These are phyloP conservation scores for Huso huso DNA, from an alignment of 2,797 vertebrate genomes.

Conservation along the genomic window DNA sequence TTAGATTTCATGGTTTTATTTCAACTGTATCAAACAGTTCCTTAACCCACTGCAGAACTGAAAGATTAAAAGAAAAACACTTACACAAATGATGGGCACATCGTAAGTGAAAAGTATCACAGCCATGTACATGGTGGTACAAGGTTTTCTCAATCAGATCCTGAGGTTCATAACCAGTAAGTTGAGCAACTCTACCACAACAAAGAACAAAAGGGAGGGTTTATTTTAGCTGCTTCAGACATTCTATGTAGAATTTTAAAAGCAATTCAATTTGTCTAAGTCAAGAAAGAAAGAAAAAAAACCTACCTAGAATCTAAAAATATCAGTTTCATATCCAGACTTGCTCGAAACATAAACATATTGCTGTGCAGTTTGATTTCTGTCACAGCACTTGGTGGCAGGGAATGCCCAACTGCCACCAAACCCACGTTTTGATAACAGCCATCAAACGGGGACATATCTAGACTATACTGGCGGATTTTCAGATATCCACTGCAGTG, in stretches of 20 bases:
- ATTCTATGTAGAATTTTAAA: not conserved
- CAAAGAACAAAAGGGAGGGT: conserved; percentile 9
- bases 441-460: conserved; percentile 96
- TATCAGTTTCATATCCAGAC: conserved; percentile 97
- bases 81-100: conserved; percentile 95
- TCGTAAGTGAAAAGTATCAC: conserved; percentile 91
- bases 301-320: conserved; percentile 92
- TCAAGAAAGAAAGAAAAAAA: not conserved
- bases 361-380: conserved; percentile 98
- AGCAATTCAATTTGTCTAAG: not conserved
- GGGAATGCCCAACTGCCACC: conserved; percentile 92
- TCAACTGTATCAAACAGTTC: too few relatives aligned
- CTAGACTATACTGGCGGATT: conserved; percentile 93
- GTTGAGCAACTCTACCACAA: conserved; percentile 75
- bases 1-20: too few relatives aligned
- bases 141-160: conserved; percentile 97
- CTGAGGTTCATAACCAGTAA: conserved; percentile 95
- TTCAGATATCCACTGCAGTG: conserved; percentile 97
- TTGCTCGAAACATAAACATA: conserved; percentile 99
- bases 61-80: conserved; percentile 31
- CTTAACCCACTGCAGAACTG: too few relatives aligned
- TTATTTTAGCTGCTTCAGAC: not conserved
- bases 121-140: conserved; percentile 94
- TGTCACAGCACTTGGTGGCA: conserved; percentile 91
- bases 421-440: conserved; percentile 97